Conservation (phyloP, 2,113 vertebrate species). For the Bothrops jararaca region DNA sequence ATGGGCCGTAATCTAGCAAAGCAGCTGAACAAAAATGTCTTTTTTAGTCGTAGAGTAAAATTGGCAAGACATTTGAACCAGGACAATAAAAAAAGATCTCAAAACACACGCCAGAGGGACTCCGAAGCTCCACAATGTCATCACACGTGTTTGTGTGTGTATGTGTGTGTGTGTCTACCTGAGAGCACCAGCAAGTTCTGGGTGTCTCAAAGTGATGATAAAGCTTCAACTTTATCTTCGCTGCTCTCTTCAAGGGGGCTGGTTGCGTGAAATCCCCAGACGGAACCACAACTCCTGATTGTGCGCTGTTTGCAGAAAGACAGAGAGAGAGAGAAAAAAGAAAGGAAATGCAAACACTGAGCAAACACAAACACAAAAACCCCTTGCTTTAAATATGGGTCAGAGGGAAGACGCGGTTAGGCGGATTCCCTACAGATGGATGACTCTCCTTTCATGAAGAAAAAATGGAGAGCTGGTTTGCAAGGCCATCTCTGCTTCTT, state of each 20-base stretch:
- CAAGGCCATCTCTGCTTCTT: not conserved
- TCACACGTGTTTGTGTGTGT: not conserved
- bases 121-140: not conserved
- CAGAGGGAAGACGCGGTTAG: not conserved
- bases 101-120: not conserved
- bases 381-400: not conserved
- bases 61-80: not conserved
- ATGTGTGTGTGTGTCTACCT: not conserved
- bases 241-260: not conserved
- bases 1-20: not conserved
- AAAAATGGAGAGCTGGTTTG: not conserved
- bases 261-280: not conserved
- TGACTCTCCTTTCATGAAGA: not conserved
- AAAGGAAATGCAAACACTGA: not conserved
- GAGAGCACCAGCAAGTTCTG: not conserved
- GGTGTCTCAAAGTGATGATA: not conserved
- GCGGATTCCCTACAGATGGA: not conserved
- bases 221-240: not conserved
- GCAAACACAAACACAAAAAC: not conserved
- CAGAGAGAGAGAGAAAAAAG: not conserved
- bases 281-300: not conserved
- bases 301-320: not conserved
- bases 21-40: not conserved
- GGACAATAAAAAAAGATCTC: not conserved
- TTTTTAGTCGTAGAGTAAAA: too few species aligned